Evolutionary conservation across 2,888 invertebrate species (phyloP).

Genomic region (Dryobotodes eremita): DNA sequence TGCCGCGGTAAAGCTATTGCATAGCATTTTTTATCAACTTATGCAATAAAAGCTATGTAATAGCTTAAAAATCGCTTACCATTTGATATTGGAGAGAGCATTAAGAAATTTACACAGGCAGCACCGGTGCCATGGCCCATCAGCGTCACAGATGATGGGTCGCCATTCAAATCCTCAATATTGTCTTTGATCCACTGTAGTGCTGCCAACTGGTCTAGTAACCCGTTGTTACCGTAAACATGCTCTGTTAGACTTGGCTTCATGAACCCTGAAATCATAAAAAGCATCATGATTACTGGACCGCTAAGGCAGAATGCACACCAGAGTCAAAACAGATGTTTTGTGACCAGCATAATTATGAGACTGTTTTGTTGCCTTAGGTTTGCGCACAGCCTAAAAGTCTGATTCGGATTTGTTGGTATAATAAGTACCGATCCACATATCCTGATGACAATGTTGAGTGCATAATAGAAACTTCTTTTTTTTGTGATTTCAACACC

Average conservation of each 20-base stretch:
- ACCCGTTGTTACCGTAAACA: slow-evolving; percentile 96
- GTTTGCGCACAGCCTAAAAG: background rate
- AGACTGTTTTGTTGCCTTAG: background rate
- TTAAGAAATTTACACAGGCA: slow-evolving; percentile 97
- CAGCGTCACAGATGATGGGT: slow-evolving; percentile 96
- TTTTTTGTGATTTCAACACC: background rate
- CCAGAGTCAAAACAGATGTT: background rate
- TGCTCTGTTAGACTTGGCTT: slow-evolving; percentile 94
- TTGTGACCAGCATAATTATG: background rate
- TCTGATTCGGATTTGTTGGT: background rate
- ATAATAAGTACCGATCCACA: background rate
- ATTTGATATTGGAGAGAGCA: slow-evolving; percentile 96
- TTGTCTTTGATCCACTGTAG: slow-evolving; percentile 98
- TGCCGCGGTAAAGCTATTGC: no score
- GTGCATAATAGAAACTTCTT: background rate
- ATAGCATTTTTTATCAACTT: no score
- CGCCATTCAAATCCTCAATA: slow-evolving; percentile 97
- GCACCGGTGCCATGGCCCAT: slow-evolving; percentile 99
- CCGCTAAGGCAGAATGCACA: background rate
- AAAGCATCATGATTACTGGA: background rate
- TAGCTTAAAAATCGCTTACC: slow-evolving; percentile 87
- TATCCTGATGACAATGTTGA: background rate
- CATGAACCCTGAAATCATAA: slow-evolving; percentile 92
- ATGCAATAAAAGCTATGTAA: no score
- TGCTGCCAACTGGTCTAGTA: slow-evolving; percentile 98